phyloP scores from a whole-genome alignment of 2,888 invertebrate genomes.

The Bursaphelenchus okinawaensis region DNA sequence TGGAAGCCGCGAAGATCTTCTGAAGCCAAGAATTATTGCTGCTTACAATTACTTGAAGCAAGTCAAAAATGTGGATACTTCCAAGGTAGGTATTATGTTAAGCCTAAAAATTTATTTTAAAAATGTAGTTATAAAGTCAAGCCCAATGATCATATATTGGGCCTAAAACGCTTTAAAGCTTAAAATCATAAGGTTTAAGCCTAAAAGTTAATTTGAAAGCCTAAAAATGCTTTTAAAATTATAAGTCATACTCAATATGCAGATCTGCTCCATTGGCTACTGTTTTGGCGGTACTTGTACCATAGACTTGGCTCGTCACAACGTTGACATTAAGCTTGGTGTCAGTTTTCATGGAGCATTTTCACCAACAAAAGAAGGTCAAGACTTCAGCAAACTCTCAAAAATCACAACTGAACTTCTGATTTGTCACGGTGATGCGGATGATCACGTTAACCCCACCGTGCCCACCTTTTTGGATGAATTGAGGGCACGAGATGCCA shows the following conservation, averaged over 20 bases:
- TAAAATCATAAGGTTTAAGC: too few species aligned
- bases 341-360: slow-evolving; percentile 52
- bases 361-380: slow-evolving; percentile 35
- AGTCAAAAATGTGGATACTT: slow-evolving; percentile 27
- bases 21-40: slow-evolving; percentile 37
- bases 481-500: slow-evolving; percentile 38
- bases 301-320: slow-evolving; percentile 43
- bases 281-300: slow-evolving; percentile 52
- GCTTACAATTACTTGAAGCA: slow-evolving; percentile 34
- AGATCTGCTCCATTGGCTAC: slow-evolving; percentile 45
- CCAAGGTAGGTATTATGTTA: slow-evolving; percentile 26
- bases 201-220: too few species aligned
- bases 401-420: slow-evolving; percentile 23
- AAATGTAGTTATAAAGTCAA: too few species aligned
- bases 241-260: too few species aligned
- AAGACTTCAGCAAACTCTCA: slow-evolving; percentile 21
- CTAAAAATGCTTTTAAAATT: too few species aligned
- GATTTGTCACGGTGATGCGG: slow-evolving; percentile 48
- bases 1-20: slow-evolving; percentile 26
- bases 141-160: too few species aligned
- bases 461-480: slow-evolving; percentile 33
- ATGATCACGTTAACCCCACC: slow-evolving; percentile 30
- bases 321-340: slow-evolving; percentile 30
- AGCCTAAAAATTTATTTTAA: too few species aligned
- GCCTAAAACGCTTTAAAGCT: too few species aligned